Evolutionary conservation across 1,140 invertebrate species (phyloP).

Genomic region (Penaeus chinensis): DNA sequence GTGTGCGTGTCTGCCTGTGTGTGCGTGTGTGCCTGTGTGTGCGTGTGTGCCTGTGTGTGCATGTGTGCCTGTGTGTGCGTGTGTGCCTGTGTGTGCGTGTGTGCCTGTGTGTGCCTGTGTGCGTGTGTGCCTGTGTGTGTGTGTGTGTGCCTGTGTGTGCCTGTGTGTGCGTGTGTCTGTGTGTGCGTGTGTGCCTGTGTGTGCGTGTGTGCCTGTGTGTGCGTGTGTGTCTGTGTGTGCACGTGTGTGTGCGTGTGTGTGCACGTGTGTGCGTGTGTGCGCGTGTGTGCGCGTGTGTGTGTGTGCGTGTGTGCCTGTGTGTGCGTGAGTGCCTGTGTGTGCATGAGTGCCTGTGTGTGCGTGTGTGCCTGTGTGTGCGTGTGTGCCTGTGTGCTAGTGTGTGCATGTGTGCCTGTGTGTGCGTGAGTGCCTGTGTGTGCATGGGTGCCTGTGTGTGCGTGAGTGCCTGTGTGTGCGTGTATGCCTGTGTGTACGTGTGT

Average conservation of each 20-base stretch:
- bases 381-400: neutral
- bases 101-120: neutral
- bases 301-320: neutral
- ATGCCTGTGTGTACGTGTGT: too few species aligned
- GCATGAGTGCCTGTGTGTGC: neutral
- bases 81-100: neutral
- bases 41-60: neutral
- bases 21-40: neutral
- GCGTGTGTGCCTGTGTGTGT: too few species aligned
- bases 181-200: slow-evolving; percentile 11
- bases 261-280: too few species aligned
- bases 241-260: neutral
- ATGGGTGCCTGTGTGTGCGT: neutral
- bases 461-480: too few species aligned
- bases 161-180: neutral
- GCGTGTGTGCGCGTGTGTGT: too few species aligned
- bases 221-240: neutral
- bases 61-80: neutral
- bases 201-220: slow-evolving; percentile 13
- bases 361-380: neutral
- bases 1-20: neutral
- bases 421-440: too few species aligned
- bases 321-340: neutral
- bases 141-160: too few species aligned
- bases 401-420: neutral